Evolutionary conservation across 2,113 vertebrate genomes (phyloP), one percentile per base, ranked within the genome.

Genomic region (Callocephalon fimbriatum): DNA sequence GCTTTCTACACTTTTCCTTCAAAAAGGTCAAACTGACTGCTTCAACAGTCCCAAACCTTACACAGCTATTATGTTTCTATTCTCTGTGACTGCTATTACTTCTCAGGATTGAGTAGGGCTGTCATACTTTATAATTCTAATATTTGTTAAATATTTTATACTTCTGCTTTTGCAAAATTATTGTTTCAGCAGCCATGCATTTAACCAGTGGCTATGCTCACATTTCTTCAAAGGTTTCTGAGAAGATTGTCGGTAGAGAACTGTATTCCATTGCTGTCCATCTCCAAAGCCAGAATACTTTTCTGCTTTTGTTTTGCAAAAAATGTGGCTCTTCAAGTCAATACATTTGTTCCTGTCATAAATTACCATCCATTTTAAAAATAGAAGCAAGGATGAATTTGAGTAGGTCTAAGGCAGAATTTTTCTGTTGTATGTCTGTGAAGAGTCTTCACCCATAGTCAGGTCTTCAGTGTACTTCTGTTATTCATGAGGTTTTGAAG

Each of bases 381-480:
- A 73, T 5, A 42, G 9, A 77, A 67, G 3, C 1, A 70, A n/a
- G 1, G 0, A 81, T 40, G 8, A 70, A 45, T 66, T 62, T 77
- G 18, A 2, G 4, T 44, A 62, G 4, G 2, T 62, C 6, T 59
- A 82, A 82, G 20, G 53, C 6, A 84, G 48, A 12, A 2, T 35
- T 51, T 32, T 72, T 65, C 32, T 56, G 2, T 37, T 63, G 9
- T n/a, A 22, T 45, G 2, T 20, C 22, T 59, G 15, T 54, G 35
- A 71, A 53, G 70, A 72, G 12, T 59, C 2, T 48, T 20, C 0
- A 0, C 14, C 14, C 58, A 8, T 4, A 83, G 15, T 50, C 12
- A 35, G 16, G 13, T 47, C 6, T 75, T 50, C 25, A 31, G 5
- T 29, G 21, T 45, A 45, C 21, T n/a, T 71, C 18, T 63, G 16